Evolutionary conservation across 2,888 invertebrate genomes (phyloP).

Genomic region (Platycnemis pennipes): DNA sequence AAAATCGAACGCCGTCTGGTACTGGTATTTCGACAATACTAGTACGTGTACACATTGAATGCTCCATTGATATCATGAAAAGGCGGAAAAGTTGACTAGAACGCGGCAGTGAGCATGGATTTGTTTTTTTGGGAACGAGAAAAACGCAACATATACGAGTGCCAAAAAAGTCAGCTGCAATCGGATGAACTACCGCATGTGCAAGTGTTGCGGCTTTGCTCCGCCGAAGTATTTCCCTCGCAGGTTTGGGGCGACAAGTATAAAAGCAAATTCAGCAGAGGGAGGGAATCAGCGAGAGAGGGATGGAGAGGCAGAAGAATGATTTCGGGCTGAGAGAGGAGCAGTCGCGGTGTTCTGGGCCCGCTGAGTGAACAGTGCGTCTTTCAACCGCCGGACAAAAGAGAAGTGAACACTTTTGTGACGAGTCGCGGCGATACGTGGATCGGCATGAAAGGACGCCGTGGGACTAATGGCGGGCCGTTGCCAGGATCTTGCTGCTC

Average conservation of each 20-base stretch:
- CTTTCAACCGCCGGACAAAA: neutral
- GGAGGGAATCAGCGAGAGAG: neutral
- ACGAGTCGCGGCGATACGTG: neutral
- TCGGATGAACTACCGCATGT: neutral
- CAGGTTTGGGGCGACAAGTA: neutral
- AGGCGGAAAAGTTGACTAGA: no score
- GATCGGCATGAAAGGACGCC: neutral
- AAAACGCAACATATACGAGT: neutral
- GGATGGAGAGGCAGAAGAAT: neutral
- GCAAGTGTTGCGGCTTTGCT: neutral
- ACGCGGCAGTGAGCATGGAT: no score
- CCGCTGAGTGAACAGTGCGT: constrained; percentile 15
- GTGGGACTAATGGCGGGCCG: neutral
- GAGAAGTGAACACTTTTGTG: neutral
- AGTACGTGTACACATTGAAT: no score
- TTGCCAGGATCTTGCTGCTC: no score
- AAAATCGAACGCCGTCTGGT: no score
- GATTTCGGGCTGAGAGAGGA: neutral
- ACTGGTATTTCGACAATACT: no score
- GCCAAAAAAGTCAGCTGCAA: neutral
- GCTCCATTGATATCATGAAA: no score
- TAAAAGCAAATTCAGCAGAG: neutral
- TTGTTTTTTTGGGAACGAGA: no score
- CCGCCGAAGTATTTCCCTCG: neutral
- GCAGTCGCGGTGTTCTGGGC: neutral